Evolutionary conservation across 2,113 vertebrate genomes (phyloP).

Genomic region (Cololabis saira): DNA sequence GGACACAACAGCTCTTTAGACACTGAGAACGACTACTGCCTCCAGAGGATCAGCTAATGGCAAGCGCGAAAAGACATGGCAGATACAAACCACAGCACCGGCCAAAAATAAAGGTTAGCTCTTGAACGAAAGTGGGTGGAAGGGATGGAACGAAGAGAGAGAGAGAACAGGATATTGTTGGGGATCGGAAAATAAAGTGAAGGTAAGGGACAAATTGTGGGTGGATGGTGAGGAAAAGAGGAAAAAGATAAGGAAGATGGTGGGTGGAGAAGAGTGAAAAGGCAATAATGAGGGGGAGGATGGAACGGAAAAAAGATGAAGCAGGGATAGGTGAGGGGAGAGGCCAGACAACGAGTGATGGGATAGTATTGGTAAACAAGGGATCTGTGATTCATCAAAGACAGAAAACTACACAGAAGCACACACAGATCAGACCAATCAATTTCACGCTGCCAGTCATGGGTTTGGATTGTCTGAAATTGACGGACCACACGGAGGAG

Average conservation of each 20-base stretch:
- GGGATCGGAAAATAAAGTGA: slow-evolving; percentile 29
- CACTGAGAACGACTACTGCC: slow-evolving; percentile 87
- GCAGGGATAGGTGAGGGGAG: slow-evolving; percentile 4
- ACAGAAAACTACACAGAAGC: slow-evolving; percentile 28
- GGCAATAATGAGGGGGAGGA: slow-evolving; percentile 53
- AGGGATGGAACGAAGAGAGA: slow-evolving; percentile 5
- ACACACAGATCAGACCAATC: slow-evolving; percentile 40
- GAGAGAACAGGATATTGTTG: slow-evolving; percentile 50
- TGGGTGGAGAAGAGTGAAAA: slow-evolving; percentile 57
- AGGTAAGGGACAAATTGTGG: slow-evolving; percentile 50
- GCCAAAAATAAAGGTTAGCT: slow-evolving; percentile 60
- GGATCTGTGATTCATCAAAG: slow-evolving; percentile 54
- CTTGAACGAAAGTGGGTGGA: slow-evolving; percentile 36
- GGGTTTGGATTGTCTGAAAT: slow-evolving; percentile 16
- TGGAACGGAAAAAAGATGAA: slow-evolving; percentile 11
- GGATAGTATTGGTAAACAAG: slow-evolving; percentile 44
- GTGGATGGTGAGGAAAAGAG: slow-evolving; percentile 36
- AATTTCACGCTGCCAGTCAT: slow-evolving; percentile 18
- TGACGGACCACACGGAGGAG: slow-evolving; percentile 27
- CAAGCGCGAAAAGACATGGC: slow-evolving; percentile 20
- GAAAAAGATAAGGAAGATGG: slow-evolving; percentile 23
- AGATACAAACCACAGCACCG: slow-evolving; percentile 25
- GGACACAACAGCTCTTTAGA: slow-evolving; percentile 87
- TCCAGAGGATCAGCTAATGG: slow-evolving; percentile 84
- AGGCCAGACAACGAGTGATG: not conserved